Evolutionary conservation across 1,140 invertebrate species (phyloP).

Genomic region (Drosophila lacertosa): DNA sequence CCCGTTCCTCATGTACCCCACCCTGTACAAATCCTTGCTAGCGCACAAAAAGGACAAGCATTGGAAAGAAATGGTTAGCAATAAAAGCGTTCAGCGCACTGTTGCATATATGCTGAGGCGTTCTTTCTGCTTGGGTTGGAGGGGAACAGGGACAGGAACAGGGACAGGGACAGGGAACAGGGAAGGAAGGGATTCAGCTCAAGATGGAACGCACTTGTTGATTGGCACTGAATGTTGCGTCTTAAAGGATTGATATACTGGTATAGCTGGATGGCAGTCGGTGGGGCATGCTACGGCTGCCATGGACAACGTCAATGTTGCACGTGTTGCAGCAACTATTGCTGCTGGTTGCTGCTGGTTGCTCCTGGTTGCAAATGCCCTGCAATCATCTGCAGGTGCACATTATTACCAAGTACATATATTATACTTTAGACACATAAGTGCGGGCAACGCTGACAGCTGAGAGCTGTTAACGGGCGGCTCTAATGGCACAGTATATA

Average conservation of each 20-base stretch:
- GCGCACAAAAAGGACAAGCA: slow-evolving; percentile 37
- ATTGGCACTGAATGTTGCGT: slow-evolving; percentile 81
- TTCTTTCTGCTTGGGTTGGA: background rate
- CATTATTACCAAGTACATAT: slow-evolving; percentile 47
- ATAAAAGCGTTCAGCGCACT: slow-evolving; percentile 79
- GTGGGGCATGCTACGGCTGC: slow-evolving; percentile 28
- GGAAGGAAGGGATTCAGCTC: too few relatives aligned
- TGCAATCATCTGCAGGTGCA: slow-evolving; percentile 50
- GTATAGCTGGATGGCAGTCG: slow-evolving; percentile 7
- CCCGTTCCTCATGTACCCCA: background rate
- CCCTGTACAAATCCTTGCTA: slow-evolving; percentile 68
- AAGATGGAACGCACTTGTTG: slow-evolving; percentile 80
- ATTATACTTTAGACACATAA: slow-evolving; percentile 21
- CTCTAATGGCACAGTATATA: slow-evolving; percentile 9
- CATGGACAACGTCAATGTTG: slow-evolving; percentile 60
- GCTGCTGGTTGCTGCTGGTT: slow-evolving; percentile 11
- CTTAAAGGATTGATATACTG: slow-evolving; percentile 80
- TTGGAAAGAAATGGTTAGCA: slow-evolving; percentile 74
- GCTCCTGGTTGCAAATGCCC: slow-evolving; percentile 51
- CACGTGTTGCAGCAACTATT: slow-evolving; percentile 54
- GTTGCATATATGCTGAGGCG: slow-evolving; percentile 59
- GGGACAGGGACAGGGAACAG: too few relatives aligned
- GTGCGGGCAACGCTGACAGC: slow-evolving; percentile 23
- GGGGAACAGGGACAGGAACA: too few relatives aligned
- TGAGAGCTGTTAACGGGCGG: slow-evolving; percentile 23